Base-by-base conservation (phyloP, 2,888 invertebrate genomes). In the Macrosiphum euphorbiae region DNA sequence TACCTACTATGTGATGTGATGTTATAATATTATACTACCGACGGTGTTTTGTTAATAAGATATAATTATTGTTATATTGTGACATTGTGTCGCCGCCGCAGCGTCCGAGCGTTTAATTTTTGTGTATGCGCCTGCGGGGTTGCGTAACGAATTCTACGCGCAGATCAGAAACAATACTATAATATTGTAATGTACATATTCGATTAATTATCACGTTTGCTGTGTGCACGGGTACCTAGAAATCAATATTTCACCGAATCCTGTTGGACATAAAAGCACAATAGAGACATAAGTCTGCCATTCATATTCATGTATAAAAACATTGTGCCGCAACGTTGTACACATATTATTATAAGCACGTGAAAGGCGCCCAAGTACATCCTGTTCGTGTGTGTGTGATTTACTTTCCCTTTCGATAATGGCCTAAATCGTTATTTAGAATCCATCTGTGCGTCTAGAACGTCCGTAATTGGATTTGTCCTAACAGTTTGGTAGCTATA, bases 351-450 rank as follows among this genome's bases (percentile, higher is more conserved):
- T 78, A 78, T 85, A 58, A 58, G n/a, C 89, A 35, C 89, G 93
- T 94, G 93, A 94, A 94, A 94, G 93, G 93, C 61, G 90, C 90
- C 85, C 90, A 94, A 85, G 93, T 90, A 94, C 93, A 94, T 94
- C 93, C 93, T 94, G 93, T 94, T 94, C 85, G 85, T 67, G 50
- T 92, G 88, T 61, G 47, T 86, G 93, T 94, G 93, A 94, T 94
- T 94, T 94, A 94, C 93, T 94, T 94, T 94, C 93, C 93, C 93
- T 94, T 94, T 94, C 86, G 35, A 94, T 86, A 90, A 89, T 90
- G 90, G 89, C 90, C 90, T 94, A 94, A 94, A 94, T 94, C 86
- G 92, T 88, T 52, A 16, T 87, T 92, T 92, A 87, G 35, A 87
- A 86, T 52, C 58, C 86, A 47, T 87, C 86, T 26, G 61, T 86